Conservation (phyloP, 1,140 invertebrate genomes). For the Aphis craccivora region DNA sequence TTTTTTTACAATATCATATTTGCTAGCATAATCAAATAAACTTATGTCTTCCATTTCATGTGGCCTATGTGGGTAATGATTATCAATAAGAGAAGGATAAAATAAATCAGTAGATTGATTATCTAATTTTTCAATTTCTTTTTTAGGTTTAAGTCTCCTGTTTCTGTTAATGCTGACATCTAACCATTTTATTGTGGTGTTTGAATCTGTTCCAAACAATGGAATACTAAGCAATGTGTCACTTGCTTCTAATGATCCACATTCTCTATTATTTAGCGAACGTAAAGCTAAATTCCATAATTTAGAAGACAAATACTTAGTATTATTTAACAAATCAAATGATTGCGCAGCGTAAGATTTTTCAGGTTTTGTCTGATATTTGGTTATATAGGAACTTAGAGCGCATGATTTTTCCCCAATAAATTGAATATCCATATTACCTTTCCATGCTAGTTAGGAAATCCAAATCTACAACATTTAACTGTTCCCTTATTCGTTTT, state of each 20-base stretch:
- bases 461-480: background rate
- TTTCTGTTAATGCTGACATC: slow-evolving; percentile 60
- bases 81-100: slow-evolving; percentile 60
- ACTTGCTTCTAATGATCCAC: slow-evolving; percentile 60
- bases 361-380: slow-evolving; percentile 61
- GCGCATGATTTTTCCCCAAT: background rate
- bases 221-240: slow-evolving; percentile 59
- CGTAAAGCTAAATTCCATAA: slow-evolving; percentile 53
- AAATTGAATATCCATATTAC: background rate
- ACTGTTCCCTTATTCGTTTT: background rate
- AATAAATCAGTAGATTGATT: slow-evolving; percentile 61
- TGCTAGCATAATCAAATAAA: slow-evolving; percentile 60
- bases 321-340: slow-evolving; percentile 46
- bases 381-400: slow-evolving; percentile 56
- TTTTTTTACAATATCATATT: slow-evolving; percentile 5
- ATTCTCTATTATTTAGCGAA: slow-evolving; percentile 60
- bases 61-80: slow-evolving; percentile 61
- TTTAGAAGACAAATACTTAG: slow-evolving; percentile 54
- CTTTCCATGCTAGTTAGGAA: background rate
- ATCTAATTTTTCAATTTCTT: slow-evolving; percentile 60
- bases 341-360: slow-evolving; percentile 56
- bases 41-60: slow-evolving; percentile 28
- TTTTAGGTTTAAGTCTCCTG: slow-evolving; percentile 59
- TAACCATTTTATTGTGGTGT: slow-evolving; percentile 61
- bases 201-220: slow-evolving; percentile 60